phyloP scores from a whole-genome alignment of 2,113 vertebrate genomes.

The Scytalopus superciliaris region DNA sequence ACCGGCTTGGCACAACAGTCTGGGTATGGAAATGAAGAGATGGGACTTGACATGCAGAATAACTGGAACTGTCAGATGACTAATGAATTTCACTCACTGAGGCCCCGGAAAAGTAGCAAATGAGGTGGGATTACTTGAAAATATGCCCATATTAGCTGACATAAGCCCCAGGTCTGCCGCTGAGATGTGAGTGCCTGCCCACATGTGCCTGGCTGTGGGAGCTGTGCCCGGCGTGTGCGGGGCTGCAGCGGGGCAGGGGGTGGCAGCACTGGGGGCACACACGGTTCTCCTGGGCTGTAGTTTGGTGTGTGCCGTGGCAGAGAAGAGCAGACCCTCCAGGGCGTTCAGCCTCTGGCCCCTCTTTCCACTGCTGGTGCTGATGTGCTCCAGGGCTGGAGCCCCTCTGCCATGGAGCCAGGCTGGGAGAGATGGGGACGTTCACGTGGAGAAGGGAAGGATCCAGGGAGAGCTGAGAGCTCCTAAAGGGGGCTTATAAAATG shows the following conservation, averaged over 20 bases:
- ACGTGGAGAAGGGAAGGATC: not conserved
- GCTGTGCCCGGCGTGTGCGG: too few relatives aligned
- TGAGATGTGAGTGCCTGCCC: not conserved
- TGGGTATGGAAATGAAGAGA: constrained; percentile 6
- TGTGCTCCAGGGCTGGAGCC: not conserved
- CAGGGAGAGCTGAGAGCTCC: not conserved
- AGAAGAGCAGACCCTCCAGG: not conserved
- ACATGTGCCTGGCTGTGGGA: too few relatives aligned
- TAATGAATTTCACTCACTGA: not conserved
- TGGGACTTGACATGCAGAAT: not conserved
- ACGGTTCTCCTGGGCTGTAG: too few relatives aligned
- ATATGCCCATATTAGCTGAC: not conserved
- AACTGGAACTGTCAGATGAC: constrained; percentile 24
- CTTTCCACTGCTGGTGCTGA: not conserved
- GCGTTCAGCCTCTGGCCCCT: not conserved
- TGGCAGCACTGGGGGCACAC: too few relatives aligned
- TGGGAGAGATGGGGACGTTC: not conserved
- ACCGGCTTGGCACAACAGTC: not conserved
- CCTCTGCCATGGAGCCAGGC: not conserved
- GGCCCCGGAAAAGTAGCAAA: not conserved
- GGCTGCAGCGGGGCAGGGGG: too few relatives aligned
- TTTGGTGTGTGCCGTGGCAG: rapidly evolving
- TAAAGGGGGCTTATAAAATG: not conserved
- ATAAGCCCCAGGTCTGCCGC: not conserved
- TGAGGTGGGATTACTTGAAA: not conserved